phyloP scores from a whole-genome alignment of 2,113 vertebrate genomes.

The Chionis minor region DNA sequence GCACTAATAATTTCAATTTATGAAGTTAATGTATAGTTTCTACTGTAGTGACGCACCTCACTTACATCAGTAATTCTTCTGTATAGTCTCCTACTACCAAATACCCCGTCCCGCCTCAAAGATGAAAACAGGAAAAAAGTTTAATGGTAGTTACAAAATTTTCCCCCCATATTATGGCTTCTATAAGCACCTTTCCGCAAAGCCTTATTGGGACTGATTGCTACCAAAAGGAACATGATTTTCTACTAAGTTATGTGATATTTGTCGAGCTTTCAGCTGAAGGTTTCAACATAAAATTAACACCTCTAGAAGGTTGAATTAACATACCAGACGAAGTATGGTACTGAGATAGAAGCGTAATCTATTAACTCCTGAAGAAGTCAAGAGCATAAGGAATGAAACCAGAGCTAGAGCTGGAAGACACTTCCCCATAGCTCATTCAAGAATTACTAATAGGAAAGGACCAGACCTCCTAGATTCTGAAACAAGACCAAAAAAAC shows the following conservation, averaged over 20 bases:
- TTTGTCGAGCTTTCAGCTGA: background rate
- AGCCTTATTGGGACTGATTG: background rate
- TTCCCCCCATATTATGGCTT: fast-evolving
- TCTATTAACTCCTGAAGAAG: background rate
- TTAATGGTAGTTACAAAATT: background rate
- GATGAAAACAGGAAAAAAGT: background rate
- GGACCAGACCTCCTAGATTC: background rate
- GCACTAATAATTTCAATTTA: background rate
- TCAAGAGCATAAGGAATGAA: background rate
- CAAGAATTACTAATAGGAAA: background rate
- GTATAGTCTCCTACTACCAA: background rate
- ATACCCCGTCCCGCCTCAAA: background rate
- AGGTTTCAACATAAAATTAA: background rate
- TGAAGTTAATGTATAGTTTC: background rate
- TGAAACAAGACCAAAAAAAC: background rate
- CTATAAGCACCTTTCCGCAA: background rate
- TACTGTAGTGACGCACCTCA: background rate
- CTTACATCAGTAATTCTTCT: background rate
- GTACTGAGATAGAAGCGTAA: background rate
- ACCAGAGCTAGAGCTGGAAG: background rate
- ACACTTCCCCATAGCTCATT: background rate
- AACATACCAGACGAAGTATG: background rate
- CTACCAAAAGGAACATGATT: background rate
- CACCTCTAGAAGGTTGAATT: background rate
- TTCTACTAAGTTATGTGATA: background rate